Evolutionary conservation across 2,113 vertebrate genomes (phyloP).

Genomic region (Sterna hirundo): DNA sequence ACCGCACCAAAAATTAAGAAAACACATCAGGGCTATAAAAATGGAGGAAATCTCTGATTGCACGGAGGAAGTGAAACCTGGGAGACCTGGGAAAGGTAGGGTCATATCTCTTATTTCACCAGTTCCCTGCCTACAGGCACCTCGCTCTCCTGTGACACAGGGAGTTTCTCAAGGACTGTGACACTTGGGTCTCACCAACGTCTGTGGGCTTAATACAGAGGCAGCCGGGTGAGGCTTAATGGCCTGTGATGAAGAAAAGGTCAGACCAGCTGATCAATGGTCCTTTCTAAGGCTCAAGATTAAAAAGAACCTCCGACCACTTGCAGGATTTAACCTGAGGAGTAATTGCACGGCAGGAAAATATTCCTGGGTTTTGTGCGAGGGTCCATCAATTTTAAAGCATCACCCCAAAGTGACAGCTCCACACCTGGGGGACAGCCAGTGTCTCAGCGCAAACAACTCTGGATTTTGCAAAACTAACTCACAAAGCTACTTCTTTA

Average conservation of each 20-base stretch:
- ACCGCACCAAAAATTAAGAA: background rate
- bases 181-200: background rate
- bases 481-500: background rate
- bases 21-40: background rate
- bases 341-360: background rate
- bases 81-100: background rate
- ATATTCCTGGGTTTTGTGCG: background rate
- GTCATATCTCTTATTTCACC: background rate
- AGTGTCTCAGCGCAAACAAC: no score
- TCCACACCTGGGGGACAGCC: background rate
- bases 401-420: background rate
- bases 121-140: background rate
- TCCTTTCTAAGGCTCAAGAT: background rate
- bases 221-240: background rate
- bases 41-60: background rate
- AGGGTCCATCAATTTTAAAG: background rate
- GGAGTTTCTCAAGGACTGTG: background rate
- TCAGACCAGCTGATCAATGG: background rate
- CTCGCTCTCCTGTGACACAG: no score
- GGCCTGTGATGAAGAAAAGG: background rate
- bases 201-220: background rate
- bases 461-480: background rate
- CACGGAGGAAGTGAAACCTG: background rate
- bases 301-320: background rate
- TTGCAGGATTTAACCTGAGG: background rate